These are phyloP conservation scores for Ascaphus truei DNA, from an alignment of 2,113 vertebrate genomes.

Conservation along the genomic window DNA sequence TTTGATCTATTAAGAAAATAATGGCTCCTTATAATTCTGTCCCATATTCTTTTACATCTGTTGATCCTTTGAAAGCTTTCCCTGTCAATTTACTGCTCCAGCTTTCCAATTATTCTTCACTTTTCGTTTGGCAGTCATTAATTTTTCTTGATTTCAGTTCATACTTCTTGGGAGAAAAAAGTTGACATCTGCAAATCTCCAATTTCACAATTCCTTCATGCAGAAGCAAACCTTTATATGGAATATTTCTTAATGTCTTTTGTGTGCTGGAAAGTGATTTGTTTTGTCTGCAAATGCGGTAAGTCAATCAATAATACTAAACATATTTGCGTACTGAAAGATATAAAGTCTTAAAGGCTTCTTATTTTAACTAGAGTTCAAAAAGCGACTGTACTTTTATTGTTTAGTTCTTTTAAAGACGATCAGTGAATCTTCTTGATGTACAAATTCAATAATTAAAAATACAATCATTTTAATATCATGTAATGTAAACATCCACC, in stretches of 20 bases:
- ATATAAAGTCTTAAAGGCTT: no score
- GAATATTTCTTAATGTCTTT: slow-evolving; percentile 4
- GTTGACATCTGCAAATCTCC: slow-evolving; percentile 29
- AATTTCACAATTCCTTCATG: slow-evolving; percentile 13
- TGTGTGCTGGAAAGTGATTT: slow-evolving; percentile 4
- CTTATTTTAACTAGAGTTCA: no score
- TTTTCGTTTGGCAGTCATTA: slow-evolving; percentile 12
- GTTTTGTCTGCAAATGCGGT: slow-evolving; percentile 1
- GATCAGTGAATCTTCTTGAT: no score
- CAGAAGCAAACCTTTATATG: background rate
- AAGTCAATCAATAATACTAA: background rate
- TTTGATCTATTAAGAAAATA: no score
- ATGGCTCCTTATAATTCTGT: no score
- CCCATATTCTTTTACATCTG: background rate
- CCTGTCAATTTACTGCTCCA: background rate
- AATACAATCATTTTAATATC: no score
- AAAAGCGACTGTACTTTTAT: no score
- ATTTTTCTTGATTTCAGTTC: background rate
- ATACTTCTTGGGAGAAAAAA: slow-evolving; percentile 6
- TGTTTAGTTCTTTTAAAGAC: no score
- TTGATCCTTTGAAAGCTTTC: slow-evolving; percentile 14
- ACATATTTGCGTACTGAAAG: no score
- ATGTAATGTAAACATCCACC: no score
- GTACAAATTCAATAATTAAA: no score
- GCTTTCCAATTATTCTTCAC: slow-evolving; percentile 9